A percentile compares a stretch with the other conserved stretches of the same genome.
phyloP scores from a whole-genome alignment of 1,140 invertebrate genomes.

The Anthonomus grandis region DNA sequence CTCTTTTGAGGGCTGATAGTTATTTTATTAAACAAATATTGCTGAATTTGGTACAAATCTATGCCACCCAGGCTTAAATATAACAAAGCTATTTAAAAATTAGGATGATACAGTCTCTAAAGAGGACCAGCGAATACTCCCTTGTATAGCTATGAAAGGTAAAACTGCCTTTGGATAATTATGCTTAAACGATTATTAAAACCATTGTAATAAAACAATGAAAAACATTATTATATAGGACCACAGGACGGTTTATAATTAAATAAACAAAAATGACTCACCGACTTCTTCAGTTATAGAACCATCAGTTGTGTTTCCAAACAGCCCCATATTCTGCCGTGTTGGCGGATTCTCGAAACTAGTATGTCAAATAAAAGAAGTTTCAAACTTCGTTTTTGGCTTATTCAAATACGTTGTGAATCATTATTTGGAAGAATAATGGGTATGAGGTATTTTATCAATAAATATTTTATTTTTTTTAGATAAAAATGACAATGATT shows the following conservation, averaged over 20 bases:
- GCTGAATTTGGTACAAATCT: no score
- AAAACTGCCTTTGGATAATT: not conserved
- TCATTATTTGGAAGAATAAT: conserved; percentile 15
- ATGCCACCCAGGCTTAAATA: no score
- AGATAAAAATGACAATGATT: conserved; percentile 12
- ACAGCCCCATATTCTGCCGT: conserved; percentile 36
- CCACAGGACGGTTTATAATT: not conserved
- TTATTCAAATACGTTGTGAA: conserved; percentile 8
- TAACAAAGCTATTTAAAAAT: not conserved
- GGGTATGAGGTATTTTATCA: conserved; percentile 5
- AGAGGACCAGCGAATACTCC: not conserved
- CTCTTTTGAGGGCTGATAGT: no score
- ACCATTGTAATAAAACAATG: not conserved
- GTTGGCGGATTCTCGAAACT: not conserved
- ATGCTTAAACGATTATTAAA: not conserved
- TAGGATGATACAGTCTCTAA: not conserved
- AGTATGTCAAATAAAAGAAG: not conserved
- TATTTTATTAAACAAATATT: no score
- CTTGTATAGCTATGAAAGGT: not conserved
- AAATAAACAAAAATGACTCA: conserved; percentile 37
- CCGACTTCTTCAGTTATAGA: conserved; percentile 37
- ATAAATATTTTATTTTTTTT: conserved; percentile 17
- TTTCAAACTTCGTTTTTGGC: not conserved
- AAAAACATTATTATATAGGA: not conserved
- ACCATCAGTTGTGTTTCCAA: conserved; percentile 33